phyloP scores from a whole-genome alignment of 2,888 invertebrate species.

The Amblyjoppa fuscipennis region DNA sequence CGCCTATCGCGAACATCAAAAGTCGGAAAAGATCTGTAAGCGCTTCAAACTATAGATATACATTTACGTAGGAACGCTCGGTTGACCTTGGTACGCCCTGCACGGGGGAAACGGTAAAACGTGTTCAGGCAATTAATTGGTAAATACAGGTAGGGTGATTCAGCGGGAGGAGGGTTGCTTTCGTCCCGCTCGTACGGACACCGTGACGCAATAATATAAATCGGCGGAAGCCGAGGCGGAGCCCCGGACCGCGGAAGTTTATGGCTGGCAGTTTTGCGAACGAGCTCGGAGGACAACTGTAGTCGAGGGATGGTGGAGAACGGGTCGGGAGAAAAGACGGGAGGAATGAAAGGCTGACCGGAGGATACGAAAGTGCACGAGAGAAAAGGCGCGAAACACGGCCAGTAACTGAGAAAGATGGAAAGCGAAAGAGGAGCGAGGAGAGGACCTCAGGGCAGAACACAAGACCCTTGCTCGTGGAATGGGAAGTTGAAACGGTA shows the following conservation, averaged over 20 bases:
- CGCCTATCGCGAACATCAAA: constrained; percentile 8
- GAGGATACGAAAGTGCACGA: constrained; percentile 29
- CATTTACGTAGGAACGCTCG: constrained; percentile 10
- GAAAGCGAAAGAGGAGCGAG: constrained; percentile 22
- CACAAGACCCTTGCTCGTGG: constrained; percentile 32
- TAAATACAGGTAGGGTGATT: constrained; percentile 48
- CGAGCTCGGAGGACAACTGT: constrained; percentile 46
- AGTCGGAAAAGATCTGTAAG: background rate
- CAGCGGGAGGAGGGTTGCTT: constrained; percentile 8
- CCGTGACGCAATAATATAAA: constrained; percentile 63
- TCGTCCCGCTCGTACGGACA: constrained; percentile 37
- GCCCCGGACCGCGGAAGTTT: constrained; percentile 52
- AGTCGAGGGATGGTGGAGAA: constrained; percentile 35
- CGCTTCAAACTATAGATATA: background rate
- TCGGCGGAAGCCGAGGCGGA: constrained; percentile 41
- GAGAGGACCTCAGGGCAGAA: constrained; percentile 41
- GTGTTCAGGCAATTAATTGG: constrained; percentile 65
- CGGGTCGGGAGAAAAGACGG: constrained; percentile 24
- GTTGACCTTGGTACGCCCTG: constrained; percentile 19
- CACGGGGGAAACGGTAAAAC: constrained; percentile 35
- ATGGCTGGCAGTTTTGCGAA: constrained; percentile 61
- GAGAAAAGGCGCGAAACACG: constrained; percentile 36
- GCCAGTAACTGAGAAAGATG: constrained; percentile 35
- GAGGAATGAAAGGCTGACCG: constrained; percentile 14
- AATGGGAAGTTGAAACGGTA: constrained; percentile 53